A percentile compares a stretch with the other conserved stretches of the same genome.
Conservation (phyloP, 2,113 vertebrate species). For the Syngnathoides biaculeatus region DNA sequence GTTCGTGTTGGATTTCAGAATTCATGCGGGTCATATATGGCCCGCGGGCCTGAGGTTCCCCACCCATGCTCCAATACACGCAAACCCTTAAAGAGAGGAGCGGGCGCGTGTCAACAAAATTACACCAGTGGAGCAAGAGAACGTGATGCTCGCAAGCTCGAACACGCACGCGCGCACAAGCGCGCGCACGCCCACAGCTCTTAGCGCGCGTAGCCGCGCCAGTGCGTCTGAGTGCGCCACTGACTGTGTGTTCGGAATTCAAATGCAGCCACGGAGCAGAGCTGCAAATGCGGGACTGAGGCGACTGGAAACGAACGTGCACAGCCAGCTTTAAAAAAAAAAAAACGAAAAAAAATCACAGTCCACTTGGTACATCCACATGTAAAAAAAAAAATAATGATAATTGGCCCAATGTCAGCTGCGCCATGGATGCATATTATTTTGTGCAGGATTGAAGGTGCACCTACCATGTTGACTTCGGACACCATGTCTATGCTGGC, state of each 20-base stretch:
- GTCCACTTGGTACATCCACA: not conserved
- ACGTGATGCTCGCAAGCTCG: constrained; percentile 39
- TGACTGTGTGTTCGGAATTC: constrained; percentile 78
- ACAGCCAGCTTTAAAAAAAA: constrained; percentile 1
- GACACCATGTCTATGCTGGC: constrained; percentile 99
- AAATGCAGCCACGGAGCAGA: constrained; percentile 71
- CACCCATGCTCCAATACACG: not conserved
- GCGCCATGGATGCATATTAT: not conserved
- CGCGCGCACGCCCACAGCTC: constrained; percentile 7
- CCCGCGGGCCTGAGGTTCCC: not conserved
- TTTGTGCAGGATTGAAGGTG: constrained; percentile 17
- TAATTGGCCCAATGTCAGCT: constrained; percentile 32
- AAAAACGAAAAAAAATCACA: not conserved
- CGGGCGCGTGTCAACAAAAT: constrained; percentile 43
- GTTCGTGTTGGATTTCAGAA: not conserved
- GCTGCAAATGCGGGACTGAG: constrained; percentile 66
- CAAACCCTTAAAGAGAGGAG: not conserved
- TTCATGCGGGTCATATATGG: not conserved
- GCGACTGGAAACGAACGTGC: constrained; percentile 48
- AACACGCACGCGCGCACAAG: constrained; percentile 7
- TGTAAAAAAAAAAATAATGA: constrained; percentile 21
- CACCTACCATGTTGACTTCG: constrained; percentile 99
- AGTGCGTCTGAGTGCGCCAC: constrained; percentile 69
- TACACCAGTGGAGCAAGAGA: constrained; percentile 46
- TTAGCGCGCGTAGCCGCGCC: constrained; percentile 48